These are phyloP conservation scores for Calosoma granatense DNA, from an alignment of 1,140 invertebrate genomes.

Conservation along the genomic window DNA sequence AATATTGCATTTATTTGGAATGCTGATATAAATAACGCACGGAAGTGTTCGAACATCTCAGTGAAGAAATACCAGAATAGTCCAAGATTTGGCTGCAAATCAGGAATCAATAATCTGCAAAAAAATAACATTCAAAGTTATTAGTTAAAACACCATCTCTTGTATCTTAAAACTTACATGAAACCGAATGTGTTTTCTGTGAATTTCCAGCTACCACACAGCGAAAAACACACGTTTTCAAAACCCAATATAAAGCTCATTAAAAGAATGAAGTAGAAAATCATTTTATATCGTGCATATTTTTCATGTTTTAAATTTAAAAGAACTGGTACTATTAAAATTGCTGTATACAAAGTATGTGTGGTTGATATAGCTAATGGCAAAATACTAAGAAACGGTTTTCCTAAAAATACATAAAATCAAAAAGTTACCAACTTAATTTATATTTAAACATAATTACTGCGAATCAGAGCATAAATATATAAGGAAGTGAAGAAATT, in stretches of 20 bases:
- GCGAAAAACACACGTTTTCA: slow-evolving; percentile 35
- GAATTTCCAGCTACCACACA: slow-evolving; percentile 60
- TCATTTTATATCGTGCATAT: slow-evolving; percentile 18
- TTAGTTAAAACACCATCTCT: background rate
- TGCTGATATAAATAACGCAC: slow-evolving; percentile 86
- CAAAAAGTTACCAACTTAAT: too few relatives aligned
- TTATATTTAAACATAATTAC: slow-evolving; percentile 30
- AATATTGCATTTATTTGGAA: slow-evolving; percentile 95
- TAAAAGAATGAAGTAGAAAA: slow-evolving; percentile 27
- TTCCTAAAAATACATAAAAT: slow-evolving; percentile 30
- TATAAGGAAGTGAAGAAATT: slow-evolving; percentile 70
- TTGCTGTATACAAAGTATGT: slow-evolving; percentile 77
- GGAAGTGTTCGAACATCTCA: slow-evolving; percentile 99
- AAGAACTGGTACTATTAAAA: slow-evolving; percentile 67
- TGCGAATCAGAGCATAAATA: slow-evolving; percentile 58
- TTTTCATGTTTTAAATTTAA: slow-evolving; percentile 23
- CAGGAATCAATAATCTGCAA: slow-evolving; percentile 52
- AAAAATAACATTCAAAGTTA: slow-evolving; percentile 17
- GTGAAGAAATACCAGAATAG: slow-evolving; percentile 99
- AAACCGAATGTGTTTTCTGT: slow-evolving; percentile 72
- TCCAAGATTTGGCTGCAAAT: slow-evolving; percentile 94
- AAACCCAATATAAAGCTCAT: slow-evolving; percentile 26
- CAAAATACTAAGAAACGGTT: slow-evolving; percentile 43
- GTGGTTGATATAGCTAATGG: slow-evolving; percentile 67
- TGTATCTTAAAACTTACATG: slow-evolving; percentile 50